Percentiles rank a stretch among this genome's conserved stretches.
Evolutionary conservation across 92 coral and sea anemone species (phyloP).

Genomic region (Meandrina meandrites): DNA sequence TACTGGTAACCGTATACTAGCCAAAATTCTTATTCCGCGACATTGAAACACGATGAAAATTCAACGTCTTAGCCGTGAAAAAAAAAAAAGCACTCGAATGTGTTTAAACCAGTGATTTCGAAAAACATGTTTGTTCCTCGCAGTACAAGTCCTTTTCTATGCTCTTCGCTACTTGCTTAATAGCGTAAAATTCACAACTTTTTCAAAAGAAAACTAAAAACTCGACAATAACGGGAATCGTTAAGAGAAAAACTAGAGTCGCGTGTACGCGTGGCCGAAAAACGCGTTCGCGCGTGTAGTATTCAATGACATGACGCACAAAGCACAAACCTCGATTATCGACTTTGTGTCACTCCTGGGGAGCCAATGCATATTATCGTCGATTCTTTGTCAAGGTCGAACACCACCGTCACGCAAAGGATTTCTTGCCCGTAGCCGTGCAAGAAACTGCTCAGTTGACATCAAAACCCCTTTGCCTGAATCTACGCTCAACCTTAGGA

Average conservation of each 20-base stretch:
- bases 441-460: slow-evolving; percentile 31
- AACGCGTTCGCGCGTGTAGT: slow-evolving; percentile 22
- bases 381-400: slow-evolving; percentile 43
- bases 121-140: slow-evolving; percentile 7
- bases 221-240: background rate
- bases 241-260: background rate
- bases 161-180: background rate
- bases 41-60: background rate
- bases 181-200: background rate
- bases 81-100: background rate
- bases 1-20: background rate
- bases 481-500: background rate
- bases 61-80: background rate
- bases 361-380: slow-evolving; percentile 40
- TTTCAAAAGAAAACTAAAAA: background rate
- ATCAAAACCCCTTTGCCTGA: background rate
- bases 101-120: background rate
- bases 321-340: slow-evolving; percentile 36
- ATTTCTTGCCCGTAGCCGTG: slow-evolving; percentile 12
- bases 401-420: slow-evolving; percentile 46
- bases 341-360: slow-evolving; percentile 49
- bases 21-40: background rate
- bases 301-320: slow-evolving; percentile 33
- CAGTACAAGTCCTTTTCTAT: background rate
- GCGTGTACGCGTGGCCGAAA: slow-evolving; percentile 24